Evolutionary conservation across 2,888 invertebrate species (phyloP).

Genomic region (Hecatera dysodea): DNA sequence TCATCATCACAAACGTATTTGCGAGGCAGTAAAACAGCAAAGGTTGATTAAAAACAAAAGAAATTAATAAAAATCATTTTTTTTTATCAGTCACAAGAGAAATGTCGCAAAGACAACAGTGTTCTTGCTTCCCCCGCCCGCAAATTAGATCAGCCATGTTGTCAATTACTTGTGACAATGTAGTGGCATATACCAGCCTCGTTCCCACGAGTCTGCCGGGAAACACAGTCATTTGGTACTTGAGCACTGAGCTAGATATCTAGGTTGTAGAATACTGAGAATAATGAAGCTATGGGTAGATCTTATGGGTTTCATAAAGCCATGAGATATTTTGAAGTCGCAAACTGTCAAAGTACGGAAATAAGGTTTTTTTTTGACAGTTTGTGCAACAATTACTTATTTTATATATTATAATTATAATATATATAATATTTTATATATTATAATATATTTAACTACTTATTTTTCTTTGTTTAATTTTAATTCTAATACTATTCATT

Average conservation of each 20-base stretch:
- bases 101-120: conserved; percentile 9
- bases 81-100: conserved; percentile 10
- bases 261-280: not conserved
- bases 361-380: too few species aligned
- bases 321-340: too few species aligned
- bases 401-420: too few species aligned
- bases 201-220: conserved; percentile 36
- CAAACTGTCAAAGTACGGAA: too few species aligned
- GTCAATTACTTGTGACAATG: conserved; percentile 45
- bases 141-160: conserved; percentile 43
- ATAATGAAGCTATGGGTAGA: not conserved
- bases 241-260: conserved; percentile 15
- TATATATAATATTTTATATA: too few species aligned
- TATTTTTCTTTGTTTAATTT: too few species aligned
- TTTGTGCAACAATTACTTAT: too few species aligned
- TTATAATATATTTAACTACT: too few species aligned
- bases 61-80: not conserved
- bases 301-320: not conserved
- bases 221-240: conserved; percentile 15
- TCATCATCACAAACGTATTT: too few species aligned
- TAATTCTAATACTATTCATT: too few species aligned
- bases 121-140: conserved; percentile 5
- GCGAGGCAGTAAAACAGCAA: too few species aligned
- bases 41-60: too few species aligned
- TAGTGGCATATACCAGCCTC: conserved; percentile 21